Evolutionary conservation across 2,113 vertebrate genomes (phyloP), one percentile per base, ranked within the genome.

Genomic region (Gopherus flavomarginatus): DNA sequence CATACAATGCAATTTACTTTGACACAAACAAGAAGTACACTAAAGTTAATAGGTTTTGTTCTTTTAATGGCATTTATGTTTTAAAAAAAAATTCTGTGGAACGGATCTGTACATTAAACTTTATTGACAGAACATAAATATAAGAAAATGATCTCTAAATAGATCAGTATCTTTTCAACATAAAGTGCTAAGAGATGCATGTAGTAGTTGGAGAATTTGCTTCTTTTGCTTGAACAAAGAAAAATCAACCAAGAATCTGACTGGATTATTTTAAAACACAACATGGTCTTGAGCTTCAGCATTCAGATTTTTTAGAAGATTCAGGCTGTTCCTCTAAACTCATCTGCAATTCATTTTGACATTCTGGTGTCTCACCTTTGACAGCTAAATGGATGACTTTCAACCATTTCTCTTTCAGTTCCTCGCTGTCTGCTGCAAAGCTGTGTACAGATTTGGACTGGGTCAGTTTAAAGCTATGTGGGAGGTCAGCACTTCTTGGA

Each of bases 391-490:
- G 97, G 90, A 99, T 99, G 87, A 99, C 98, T 97, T 98, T 99
- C 8, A 99, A 98, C 99, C 99, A 99, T 94, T 99, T 99, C 97
- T 99, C 99, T 94, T 99, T 99, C 3, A 99, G 97, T 62, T 99
- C 99, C 93, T 99, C 99, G 1, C 92, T 99, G 89, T 99, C 99
- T 0, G 99, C 99, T 6, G 99, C 98, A 83, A 99, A 99, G 97
- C 98, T 99, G 97, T 99, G 99, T 86, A 99, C 97, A 27, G 98
- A 99, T 96, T 99, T 99, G 26, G 99, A 99, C 98, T 99, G 99
- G 59, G 99, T 98, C 96, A 99, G 98, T 95, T 98, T 99, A 98
- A 99, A 99, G 96, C 98, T 99, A 92, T 99, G 98, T 0, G 99
- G 99, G 80, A 98, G 97, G 96, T 99, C 99, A 1, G 98, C 96